Percentiles rank a stretch among this genome's conserved stretches.
phyloP scores from a whole-genome alignment of 2,888 invertebrate species.

The Plebejus melissa region DNA sequence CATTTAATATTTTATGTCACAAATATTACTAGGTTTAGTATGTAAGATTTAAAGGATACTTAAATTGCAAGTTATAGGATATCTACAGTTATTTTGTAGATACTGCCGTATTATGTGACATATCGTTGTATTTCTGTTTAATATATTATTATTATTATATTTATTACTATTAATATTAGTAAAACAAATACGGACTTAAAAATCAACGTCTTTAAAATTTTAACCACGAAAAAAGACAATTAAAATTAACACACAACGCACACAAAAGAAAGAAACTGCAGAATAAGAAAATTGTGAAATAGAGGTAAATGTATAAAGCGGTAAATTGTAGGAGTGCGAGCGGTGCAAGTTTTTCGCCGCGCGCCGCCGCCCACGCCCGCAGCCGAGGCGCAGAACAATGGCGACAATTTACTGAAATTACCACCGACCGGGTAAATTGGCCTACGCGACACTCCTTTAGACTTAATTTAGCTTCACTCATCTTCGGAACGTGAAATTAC shows the following conservation, averaged over 20 bases:
- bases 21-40: not conserved
- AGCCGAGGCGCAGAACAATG: constrained; percentile 51
- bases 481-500: constrained; percentile 20
- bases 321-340: constrained; percentile 34
- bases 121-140: too few relatives aligned
- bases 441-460: constrained; percentile 34
- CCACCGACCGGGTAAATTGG: constrained; percentile 41
- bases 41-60: not conserved
- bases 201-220: too few relatives aligned
- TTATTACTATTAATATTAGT: too few relatives aligned
- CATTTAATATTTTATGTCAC: too few relatives aligned
- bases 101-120: too few relatives aligned
- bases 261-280: constrained; percentile 13
- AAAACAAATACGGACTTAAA: too few relatives aligned
- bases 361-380: constrained; percentile 37
- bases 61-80: not conserved
- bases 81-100: not conserved
- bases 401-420: constrained; percentile 64
- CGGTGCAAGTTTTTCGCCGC: constrained; percentile 38
- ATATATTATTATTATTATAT: too few relatives aligned
- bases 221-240: not conserved
- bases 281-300: constrained; percentile 27
- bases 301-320: constrained; percentile 34
- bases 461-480: constrained; percentile 33
- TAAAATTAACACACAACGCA: not conserved